phyloP scores from a whole-genome alignment of 1,140 invertebrate species.

The Hyles euphorbiae region DNA sequence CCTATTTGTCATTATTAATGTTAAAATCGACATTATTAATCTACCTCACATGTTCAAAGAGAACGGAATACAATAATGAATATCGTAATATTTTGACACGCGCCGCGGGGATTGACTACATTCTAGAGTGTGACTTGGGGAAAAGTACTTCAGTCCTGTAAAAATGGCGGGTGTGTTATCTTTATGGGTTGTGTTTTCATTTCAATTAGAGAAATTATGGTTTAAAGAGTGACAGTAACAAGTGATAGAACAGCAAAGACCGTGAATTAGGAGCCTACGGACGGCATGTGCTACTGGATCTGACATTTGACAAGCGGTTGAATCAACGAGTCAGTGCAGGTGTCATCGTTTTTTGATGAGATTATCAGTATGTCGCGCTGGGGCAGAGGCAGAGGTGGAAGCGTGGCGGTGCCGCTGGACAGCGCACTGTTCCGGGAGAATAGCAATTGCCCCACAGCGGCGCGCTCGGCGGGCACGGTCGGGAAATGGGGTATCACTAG shows the following conservation, averaged over 20 bases:
- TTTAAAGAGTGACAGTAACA: slow-evolving; percentile 27
- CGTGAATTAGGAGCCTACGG: not conserved
- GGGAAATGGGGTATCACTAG: slow-evolving; percentile 96
- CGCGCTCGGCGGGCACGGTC: slow-evolving; percentile 91
- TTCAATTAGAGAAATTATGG: slow-evolving; percentile 49
- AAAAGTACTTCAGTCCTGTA: slow-evolving; percentile 69
- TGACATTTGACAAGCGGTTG: slow-evolving; percentile 62
- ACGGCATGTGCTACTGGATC: slow-evolving; percentile 52
- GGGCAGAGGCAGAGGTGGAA: slow-evolving; percentile 77
- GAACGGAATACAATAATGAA: slow-evolving; percentile 45
- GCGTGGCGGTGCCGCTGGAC: slow-evolving; percentile 78
- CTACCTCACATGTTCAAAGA: slow-evolving; percentile 66
- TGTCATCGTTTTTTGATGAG: slow-evolving; percentile 69
- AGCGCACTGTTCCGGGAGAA: slow-evolving; percentile 87
- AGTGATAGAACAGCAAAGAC: slow-evolving; percentile 13
- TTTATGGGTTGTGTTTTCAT: slow-evolving; percentile 73
- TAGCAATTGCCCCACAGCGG: slow-evolving; percentile 90
- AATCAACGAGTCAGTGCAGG: slow-evolving; percentile 54
- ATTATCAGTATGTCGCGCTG: slow-evolving; percentile 78
- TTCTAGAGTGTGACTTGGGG: slow-evolving; percentile 54
- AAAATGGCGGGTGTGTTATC: slow-evolving; percentile 77
- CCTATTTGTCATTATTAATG: slow-evolving; percentile 64
- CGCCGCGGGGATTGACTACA: slow-evolving; percentile 27
- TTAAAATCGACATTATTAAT: slow-evolving; percentile 50
- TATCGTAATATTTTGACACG: slow-evolving; percentile 40